Evolutionary conservation across 2,797 vertebrate species (phyloP).

Genomic region (Uromys caudimaculatus): DNA sequence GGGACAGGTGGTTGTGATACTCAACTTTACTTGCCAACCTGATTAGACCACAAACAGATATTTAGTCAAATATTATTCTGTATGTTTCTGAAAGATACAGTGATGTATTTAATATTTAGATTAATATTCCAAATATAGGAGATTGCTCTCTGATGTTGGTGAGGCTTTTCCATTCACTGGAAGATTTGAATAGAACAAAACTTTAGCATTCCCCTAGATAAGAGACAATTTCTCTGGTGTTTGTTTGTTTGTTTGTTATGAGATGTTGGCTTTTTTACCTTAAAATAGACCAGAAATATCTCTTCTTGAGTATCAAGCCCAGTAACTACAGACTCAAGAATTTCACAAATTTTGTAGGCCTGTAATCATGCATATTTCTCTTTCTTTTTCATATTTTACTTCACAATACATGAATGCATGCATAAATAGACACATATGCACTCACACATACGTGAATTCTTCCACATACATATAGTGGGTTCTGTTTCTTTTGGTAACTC

Average conservation of each 20-base stretch:
- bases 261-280: not conserved
- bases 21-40: not conserved
- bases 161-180: not conserved
- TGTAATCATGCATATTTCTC: not conserved
- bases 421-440: not conserved
- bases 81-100: not conserved
- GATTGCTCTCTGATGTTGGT: not conserved
- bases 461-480: not conserved
- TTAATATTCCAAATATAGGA: not conserved
- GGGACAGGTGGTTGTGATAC: not conserved
- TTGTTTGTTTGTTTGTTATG: not conserved
- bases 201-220: not conserved
- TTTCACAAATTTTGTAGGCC: not conserved
- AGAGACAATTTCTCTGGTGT: not conserved
- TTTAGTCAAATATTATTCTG: slow-evolving; percentile 9
- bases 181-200: not conserved
- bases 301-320: not conserved
- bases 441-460: not conserved
- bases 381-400: not conserved
- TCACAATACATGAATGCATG: not conserved
- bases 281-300: not conserved
- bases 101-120: not conserved
- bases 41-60: not conserved
- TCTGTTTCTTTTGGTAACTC: slow-evolving; percentile 1
- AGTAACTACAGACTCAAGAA: not conserved